Evolutionary conservation across 2,113 vertebrate species (phyloP).

Genomic region (Mastomys natalensis): DNA sequence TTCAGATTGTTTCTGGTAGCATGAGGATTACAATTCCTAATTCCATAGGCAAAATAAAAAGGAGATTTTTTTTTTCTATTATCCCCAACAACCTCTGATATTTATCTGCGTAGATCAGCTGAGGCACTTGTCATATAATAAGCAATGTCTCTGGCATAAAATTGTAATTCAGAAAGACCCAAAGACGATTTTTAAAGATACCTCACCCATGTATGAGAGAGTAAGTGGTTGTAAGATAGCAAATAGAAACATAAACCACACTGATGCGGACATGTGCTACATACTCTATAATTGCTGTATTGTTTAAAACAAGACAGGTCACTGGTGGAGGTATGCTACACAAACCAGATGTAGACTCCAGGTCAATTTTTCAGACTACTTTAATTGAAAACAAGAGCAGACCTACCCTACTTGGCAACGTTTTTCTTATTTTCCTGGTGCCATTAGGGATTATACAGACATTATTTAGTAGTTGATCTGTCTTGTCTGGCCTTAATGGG

Average conservation of each 20-base stretch:
- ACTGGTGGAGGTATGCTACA: background rate
- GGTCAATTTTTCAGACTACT: background rate
- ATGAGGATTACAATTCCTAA: background rate
- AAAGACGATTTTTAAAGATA: background rate
- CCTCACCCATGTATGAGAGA: background rate
- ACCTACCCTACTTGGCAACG: background rate
- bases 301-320: background rate
- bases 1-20: background rate
- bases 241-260: background rate
- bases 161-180: background rate
- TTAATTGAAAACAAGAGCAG: background rate
- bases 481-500: no score
- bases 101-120: background rate
- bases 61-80: background rate
- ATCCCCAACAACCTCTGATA: background rate
- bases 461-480: background rate
- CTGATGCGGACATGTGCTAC: background rate
- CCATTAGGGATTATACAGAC: background rate
- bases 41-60: background rate
- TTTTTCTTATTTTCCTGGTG: background rate
- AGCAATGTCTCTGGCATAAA: background rate
- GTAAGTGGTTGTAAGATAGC: background rate
- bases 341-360: background rate
- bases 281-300: background rate
- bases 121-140: background rate